These are phyloP conservation scores for Oreamnos americanus DNA, from an alignment of 2,113 vertebrate species.

Conservation along the genomic window DNA sequence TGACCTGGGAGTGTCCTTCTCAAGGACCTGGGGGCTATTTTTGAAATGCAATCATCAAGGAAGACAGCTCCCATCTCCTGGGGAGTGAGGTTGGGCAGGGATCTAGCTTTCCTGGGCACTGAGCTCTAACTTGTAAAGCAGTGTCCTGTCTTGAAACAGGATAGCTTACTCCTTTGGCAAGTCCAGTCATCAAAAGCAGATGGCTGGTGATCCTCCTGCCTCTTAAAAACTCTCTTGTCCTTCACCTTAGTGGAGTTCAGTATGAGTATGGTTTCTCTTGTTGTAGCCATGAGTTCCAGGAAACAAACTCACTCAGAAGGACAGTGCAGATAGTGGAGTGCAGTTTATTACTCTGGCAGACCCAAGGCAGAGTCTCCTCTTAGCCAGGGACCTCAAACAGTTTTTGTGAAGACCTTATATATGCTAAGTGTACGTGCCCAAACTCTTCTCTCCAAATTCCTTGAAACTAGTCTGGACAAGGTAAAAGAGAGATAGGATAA, in stretches of 20 bases:
- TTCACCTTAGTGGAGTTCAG: background rate
- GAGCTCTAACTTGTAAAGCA: background rate
- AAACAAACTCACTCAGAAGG: background rate
- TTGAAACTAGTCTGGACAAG: background rate
- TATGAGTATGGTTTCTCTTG: background rate
- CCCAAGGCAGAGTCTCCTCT: background rate
- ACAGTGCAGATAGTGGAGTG: background rate
- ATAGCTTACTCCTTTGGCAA: background rate
- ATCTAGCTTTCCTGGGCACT: background rate
- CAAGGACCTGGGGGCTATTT: background rate
- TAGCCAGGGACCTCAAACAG: background rate
- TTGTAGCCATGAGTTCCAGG: fast-evolving
- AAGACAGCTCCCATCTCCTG: background rate
- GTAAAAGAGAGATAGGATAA: background rate
- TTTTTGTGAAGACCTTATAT: background rate
- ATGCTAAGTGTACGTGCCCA: background rate
- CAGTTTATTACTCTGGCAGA: background rate
- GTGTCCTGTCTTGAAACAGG: background rate
- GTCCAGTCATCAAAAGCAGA: background rate
- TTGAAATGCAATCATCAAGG: background rate
- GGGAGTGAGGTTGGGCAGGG: background rate
- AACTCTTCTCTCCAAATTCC: background rate
- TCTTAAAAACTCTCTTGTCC: background rate
- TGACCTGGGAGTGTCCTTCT: background rate
- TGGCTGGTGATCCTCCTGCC: no score